phyloP scores from a whole-genome alignment of 1,140 invertebrate species.

The Epicauta chinensis region DNA sequence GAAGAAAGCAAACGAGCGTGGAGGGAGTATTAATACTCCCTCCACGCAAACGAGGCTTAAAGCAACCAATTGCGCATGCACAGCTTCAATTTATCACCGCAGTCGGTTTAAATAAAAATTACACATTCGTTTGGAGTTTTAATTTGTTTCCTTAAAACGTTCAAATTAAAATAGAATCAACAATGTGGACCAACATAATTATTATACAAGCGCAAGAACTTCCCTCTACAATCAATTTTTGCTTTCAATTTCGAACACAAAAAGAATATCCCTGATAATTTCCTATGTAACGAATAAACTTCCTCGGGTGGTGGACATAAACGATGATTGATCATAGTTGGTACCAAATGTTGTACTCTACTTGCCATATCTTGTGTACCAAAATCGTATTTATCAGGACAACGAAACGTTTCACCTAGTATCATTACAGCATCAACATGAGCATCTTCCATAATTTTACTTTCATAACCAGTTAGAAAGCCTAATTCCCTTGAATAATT shows the following conservation, averaged over 20 bases:
- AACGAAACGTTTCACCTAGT: slow-evolving; percentile 84
- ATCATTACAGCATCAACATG: slow-evolving; percentile 95
- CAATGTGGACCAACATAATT: slow-evolving; percentile 46
- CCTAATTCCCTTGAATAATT: slow-evolving; percentile 81
- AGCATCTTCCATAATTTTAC: slow-evolving; percentile 90
- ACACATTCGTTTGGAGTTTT: too few species aligned
- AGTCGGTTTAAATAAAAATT: too few species aligned
- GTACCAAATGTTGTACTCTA: slow-evolving; percentile 78
- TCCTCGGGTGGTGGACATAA: slow-evolving; percentile 97
- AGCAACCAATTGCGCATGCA: too few species aligned
- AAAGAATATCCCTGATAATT: slow-evolving; percentile 95
- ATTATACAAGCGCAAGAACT: slow-evolving; percentile 78
- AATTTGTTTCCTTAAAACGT: too few species aligned
- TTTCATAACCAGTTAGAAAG: slow-evolving; percentile 97
- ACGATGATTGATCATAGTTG: slow-evolving; percentile 89
- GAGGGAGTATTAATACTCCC: too few species aligned
- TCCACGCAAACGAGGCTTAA: too few species aligned
- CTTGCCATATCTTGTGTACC: slow-evolving; percentile 70
- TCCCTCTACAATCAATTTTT: slow-evolving; percentile 74
- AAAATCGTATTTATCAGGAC: slow-evolving; percentile 79
- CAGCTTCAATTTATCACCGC: too few species aligned
- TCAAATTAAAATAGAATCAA: slow-evolving; percentile 18
- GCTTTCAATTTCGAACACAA: slow-evolving; percentile 88
- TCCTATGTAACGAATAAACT: slow-evolving; percentile 96
- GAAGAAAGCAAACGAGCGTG: too few species aligned